A percentile compares a stretch with the other conserved stretches of the same genome.
These are phyloP conservation scores for Falco rusticolus DNA, from an alignment of 2,797 vertebrate genomes.

Conservation along the genomic window DNA sequence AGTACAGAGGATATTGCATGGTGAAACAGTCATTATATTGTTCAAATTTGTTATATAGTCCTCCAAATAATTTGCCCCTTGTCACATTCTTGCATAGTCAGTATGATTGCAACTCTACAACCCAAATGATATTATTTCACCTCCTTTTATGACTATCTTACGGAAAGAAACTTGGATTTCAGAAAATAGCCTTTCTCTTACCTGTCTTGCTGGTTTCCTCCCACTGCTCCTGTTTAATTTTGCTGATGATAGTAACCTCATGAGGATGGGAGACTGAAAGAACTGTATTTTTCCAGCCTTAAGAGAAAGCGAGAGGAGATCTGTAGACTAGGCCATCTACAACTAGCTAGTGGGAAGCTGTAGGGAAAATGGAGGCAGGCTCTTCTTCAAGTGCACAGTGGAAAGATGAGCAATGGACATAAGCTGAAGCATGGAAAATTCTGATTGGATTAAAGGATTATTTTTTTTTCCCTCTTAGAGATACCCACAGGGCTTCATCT, in stretches of 20 bases:
- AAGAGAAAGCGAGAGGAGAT: background rate
- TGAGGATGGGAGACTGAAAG: background rate
- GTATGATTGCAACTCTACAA: background rate
- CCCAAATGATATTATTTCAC: background rate
- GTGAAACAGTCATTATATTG: background rate
- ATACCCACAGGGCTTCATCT: accelerated
- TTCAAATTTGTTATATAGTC: background rate
- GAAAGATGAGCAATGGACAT: background rate
- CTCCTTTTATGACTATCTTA: background rate
- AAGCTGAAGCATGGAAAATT: background rate
- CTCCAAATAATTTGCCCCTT: background rate
- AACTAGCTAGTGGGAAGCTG: accelerated
- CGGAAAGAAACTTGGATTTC: background rate
- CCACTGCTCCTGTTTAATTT: background rate
- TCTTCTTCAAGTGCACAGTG: background rate
- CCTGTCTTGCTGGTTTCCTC: background rate
- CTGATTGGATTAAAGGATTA: background rate
- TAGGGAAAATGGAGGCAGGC: background rate
- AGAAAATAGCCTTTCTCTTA: background rate
- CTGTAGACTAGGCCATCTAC: background rate
- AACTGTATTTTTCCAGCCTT: background rate
- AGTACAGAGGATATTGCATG: background rate
- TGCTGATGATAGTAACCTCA: background rate
- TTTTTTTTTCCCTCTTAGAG: accelerated
- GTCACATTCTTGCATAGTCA: background rate